Base-by-base conservation (phyloP, 1,140 invertebrate genomes). In the Xylocopa sonorina region DNA sequence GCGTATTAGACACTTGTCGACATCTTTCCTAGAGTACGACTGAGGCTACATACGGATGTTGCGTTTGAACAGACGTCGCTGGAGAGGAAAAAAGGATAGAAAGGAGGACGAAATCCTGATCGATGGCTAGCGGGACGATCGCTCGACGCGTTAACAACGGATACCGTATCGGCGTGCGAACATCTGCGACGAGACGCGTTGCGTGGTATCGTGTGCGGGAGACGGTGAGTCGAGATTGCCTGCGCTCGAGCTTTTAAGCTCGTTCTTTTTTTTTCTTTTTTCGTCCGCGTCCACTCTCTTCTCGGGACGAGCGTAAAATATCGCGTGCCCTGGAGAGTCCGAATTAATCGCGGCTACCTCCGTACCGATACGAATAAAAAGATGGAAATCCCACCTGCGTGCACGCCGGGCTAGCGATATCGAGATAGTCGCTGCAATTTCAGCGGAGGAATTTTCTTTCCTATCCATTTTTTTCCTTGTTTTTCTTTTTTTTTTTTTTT, bases 1-100 rank as follows among this genome's bases (percentile, higher is more conserved):
- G 41, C 29, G 66, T 62, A 51, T 55, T 64, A 46, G 82, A 84
- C 78, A 84, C 69, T 72, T 55, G 41, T 27, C 53, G 64, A 78
- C 76, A 80, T 82, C 55, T 38, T 75, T 74, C 62, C 73, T 34
- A 41, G 41, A 29, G 66, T 32, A 50, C 18, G 18, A 50, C n/a
- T n/a, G 76, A 46, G n/a, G 24, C 41, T 10, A 24, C n/a, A 21
- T 12, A n/a, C n/a, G 12, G 14, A 3, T 32, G 50, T n/a, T 43
- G 1, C 51, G 50, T 34, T 32, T 5, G 50, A 48, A 55, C 27
- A 34, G 57, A 51, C 27, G 38, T 74, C n/a, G 4, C 14, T 5
- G 14, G 10, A 38, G n/a, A n/a, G n/a, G n/a, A n/a, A n/a, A n/a
- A n/a, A n/a, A n/a, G n/a, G n/a, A n/a, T n/a, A n/a, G n/a, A 27